Conservation (phyloP, 1,140 invertebrate genomes). For the Gryllus bimaculatus region DNA sequence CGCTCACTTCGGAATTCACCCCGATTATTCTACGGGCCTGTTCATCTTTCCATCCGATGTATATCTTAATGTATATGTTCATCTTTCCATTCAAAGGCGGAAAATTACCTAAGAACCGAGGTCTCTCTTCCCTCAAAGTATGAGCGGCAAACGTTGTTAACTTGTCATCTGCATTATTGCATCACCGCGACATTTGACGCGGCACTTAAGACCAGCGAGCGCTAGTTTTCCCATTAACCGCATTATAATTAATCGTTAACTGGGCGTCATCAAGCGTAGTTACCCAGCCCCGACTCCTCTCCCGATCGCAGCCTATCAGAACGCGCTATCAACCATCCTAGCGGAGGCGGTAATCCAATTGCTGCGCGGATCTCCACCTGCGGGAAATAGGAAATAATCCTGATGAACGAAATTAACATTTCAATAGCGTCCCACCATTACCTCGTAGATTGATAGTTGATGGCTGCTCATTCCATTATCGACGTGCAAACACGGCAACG, state of each 20-base stretch:
- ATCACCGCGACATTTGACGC: neutral
- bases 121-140: neutral
- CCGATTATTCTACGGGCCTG: no score
- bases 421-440: neutral
- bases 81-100: neutral
- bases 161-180: neutral
- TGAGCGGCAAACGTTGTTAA: neutral
- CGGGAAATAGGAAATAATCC: neutral
- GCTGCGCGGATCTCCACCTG: neutral
- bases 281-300: neutral
- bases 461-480: neutral
- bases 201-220: neutral
- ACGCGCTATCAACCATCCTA: neutral
- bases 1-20: no score
- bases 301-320: no score
- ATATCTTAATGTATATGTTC: no score
- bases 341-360: neutral
- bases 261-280: neutral
- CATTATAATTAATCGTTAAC: neutral
- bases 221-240: neutral
- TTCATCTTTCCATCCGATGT: no score
- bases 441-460: neutral
- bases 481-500: neutral
- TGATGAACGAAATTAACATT: constrained; percentile 2
- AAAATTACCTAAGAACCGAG: neutral